phyloP scores from a whole-genome alignment of 2,888 invertebrate species.

The Psylliodes chrysocephalus region DNA sequence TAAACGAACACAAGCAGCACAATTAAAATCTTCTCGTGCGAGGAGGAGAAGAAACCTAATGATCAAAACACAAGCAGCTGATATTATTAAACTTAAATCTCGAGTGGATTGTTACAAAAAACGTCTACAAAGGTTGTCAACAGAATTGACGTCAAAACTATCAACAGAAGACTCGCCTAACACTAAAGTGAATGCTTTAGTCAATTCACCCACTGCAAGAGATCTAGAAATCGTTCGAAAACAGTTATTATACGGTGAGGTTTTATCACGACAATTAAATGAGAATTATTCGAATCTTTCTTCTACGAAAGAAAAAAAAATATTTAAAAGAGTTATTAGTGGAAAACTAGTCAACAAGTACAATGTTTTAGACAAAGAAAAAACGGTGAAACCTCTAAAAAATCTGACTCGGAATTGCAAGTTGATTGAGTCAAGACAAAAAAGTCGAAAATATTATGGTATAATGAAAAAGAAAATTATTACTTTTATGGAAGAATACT shows the following conservation, averaged over 20 bases:
- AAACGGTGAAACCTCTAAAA: not conserved
- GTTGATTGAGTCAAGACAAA: not conserved
- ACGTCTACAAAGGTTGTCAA: too few relatives aligned
- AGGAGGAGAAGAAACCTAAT: not conserved
- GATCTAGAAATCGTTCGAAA: too few relatives aligned
- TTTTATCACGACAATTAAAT: conserved; percentile 1
- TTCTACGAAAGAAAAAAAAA: conserved; percentile 1
- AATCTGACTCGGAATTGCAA: not conserved
- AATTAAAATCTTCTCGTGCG: not conserved
- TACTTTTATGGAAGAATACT: conserved; percentile 4
- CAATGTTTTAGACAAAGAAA: not conserved
- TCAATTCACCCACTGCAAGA: too few relatives aligned
- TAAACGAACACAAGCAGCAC: not conserved
- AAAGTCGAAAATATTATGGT: conserved; percentile 12
- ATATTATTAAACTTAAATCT: not conserved
- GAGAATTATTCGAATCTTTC: conserved; percentile 11
- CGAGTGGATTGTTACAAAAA: conserved; percentile 15
- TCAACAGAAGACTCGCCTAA: too few relatives aligned
- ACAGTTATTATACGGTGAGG: conserved; percentile 8
- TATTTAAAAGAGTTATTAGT: not conserved
- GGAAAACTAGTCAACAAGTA: conserved; percentile 1
- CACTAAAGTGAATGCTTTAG: too few relatives aligned
- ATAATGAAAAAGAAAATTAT: conserved; percentile 11
- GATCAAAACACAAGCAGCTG: not conserved
- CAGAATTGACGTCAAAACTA: too few relatives aligned